Evolutionary conservation across 2,113 vertebrate genomes (phyloP).

Genomic region (Turdus rufiventris): DNA sequence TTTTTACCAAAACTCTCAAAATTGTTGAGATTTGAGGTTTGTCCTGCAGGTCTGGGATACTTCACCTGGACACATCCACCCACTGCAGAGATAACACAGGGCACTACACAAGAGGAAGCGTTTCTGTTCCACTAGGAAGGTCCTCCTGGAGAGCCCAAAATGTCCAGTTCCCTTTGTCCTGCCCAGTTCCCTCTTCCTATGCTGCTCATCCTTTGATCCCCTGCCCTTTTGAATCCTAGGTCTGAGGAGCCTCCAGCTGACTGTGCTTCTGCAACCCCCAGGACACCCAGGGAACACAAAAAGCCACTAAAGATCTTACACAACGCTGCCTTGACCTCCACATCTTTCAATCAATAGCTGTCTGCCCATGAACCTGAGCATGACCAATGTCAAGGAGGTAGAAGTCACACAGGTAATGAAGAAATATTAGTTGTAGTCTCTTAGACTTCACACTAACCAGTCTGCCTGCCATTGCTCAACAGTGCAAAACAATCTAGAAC

Average conservation of each 20-base stretch:
- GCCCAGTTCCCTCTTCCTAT: not conserved
- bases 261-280: not conserved
- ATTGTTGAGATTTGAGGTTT: not conserved
- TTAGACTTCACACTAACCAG: not conserved
- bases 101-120: not conserved
- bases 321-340: not conserved
- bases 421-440: not conserved
- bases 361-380: not conserved
- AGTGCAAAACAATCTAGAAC: not conserved
- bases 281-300: not conserved
- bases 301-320: not conserved
- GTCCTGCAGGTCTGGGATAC: not conserved
- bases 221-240: not conserved
- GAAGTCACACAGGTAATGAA: not conserved
- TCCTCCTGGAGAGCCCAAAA: not conserved
- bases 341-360: not conserved
- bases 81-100: not conserved
- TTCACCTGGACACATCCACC: not conserved
- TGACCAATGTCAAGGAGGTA: not conserved
- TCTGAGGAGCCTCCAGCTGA: not conserved
- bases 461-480: not conserved
- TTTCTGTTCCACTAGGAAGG: not conserved
- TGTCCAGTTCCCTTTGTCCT: not conserved
- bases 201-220: not conserved
- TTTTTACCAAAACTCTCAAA: not conserved